These are phyloP conservation scores for Malurus melanocephalus DNA, from an alignment of 2,113 vertebrate genomes.

Conservation along the genomic window DNA sequence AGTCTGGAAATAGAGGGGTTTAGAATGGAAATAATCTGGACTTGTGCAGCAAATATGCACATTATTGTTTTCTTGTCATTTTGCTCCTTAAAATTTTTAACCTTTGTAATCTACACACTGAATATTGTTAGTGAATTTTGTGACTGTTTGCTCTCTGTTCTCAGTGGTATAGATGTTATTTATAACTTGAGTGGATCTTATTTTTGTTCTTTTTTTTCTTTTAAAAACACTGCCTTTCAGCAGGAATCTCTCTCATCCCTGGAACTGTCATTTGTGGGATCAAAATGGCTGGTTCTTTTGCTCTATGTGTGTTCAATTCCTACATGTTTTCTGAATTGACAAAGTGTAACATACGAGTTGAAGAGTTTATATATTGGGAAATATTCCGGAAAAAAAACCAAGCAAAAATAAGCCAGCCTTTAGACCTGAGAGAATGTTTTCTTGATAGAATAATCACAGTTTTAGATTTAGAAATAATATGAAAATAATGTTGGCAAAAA, in stretches of 20 bases:
- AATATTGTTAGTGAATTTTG: background rate
- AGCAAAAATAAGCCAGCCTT: background rate
- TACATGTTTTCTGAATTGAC: background rate
- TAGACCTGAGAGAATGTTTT: background rate
- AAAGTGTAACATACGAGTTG: background rate
- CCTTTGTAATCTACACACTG: background rate
- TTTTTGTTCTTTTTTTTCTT: background rate
- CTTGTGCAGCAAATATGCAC: background rate
- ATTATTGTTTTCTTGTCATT: background rate
- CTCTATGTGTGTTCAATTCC: background rate
- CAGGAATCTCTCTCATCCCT: background rate
- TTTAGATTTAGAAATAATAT: background rate
- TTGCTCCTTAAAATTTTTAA: background rate
- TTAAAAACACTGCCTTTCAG: background rate
- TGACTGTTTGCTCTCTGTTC: background rate
- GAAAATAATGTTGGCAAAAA: background rate
- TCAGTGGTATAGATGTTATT: conserved; percentile 12
- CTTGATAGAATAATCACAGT: background rate
- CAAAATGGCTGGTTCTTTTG: background rate
- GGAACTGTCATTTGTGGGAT: background rate
- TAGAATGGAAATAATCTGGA: background rate
- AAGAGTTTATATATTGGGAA: background rate
- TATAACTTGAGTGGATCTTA: background rate
- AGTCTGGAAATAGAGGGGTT: background rate
- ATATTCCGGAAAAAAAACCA: background rate